Base-by-base conservation (phyloP, 2,888 invertebrate species). In the Entomobrya multifasciata region DNA sequence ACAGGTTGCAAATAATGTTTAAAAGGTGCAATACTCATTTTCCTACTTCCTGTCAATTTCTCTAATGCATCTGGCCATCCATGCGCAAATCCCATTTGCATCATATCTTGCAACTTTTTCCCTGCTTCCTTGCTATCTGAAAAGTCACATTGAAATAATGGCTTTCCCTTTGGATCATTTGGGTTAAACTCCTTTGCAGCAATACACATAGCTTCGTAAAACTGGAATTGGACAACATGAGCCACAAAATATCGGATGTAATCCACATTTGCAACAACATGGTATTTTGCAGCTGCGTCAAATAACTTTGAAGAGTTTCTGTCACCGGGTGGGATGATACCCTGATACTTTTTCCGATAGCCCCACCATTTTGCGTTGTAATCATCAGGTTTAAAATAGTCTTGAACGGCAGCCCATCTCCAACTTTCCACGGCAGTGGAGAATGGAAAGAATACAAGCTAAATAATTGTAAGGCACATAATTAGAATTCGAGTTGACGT, bases 91-190 rank as follows among this genome's bases (percentile, higher is more conserved):
- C 94, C 94, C 76, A 93, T 90, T 67, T 91, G 91, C 91, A 94
- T 92, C 91, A 93, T 92, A 30, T 91, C 88, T n/a, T n/a, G n/a
- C n/a, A n/a, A n/a, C n/a, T n/a, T n/a, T n/a, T 91, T 87, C 15
- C 93, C 93, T 4, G 93, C 93, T 67, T 91, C 92, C 67, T 90
- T 92, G 22, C 92, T 93, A 49, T 92, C 91, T 89, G 93, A 92
- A 85, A 93, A 93, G 90, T 93, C 93, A 91, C 93, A 94, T 65
- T 92, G 92, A 90, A 93, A 92, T n/a, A 94, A 92, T 0, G 93
- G 92, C n/a, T 30, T 62, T 1, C 11, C 15, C 1, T 30, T 30
- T 1, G 27, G 30, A 8, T 62, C 62, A 0, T 57, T 47, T 8
- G 91, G 91, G 15, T 92, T 92, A 17, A 88, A 90, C 72, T 93